Evolutionary conservation across 2,888 invertebrate genomes (phyloP), one percentile per base, ranked within the genome.

Genomic region (Trachelus iudaicus): DNA sequence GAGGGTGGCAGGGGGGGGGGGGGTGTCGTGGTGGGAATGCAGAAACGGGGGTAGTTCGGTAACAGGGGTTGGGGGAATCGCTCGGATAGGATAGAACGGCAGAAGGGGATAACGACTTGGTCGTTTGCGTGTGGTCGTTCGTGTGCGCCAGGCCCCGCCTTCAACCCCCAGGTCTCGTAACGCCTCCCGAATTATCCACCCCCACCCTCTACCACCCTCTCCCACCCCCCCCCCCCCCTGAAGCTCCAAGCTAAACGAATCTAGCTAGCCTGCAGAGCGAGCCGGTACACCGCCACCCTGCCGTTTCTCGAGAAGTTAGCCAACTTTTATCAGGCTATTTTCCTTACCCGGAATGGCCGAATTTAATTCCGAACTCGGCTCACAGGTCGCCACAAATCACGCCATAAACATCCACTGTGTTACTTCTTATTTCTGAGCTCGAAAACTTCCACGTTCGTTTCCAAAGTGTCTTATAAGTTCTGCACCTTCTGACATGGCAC

Each of bases 311-410:
- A 85, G 87, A 87, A 87, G 84, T 89, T 89, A 85, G 89, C 88
- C 85, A 89, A 90, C 85, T 90, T 90, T 89, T 88, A 87, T 88
- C 89, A 83, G 83, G 87, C 88, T 88, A 90, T 89, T 90, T 88
- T 88, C 88, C 87, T 87, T 88, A 87, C 77, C 85, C 87, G 85
- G 87, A 90, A 90, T 87, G 88, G 88, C 86, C 87, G 85, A 89
- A 90, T 90, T 90, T 90, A 89, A 90, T 90, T 89, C 87, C 82
- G 85, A 89, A 89, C 88, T 89, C 87, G 84, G 84, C 82, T 85
- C 86, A 85, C 83, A 81, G 86, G 84, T 87, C 82, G 83, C 90
- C 90, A 89, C 90, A 89, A 90, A 90, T 90, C 90, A 90, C 90
- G 87, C 87, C 89, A 86, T 90, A 89, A 90, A 90, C 90, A 89